Conservation (phyloP, 92 coral and sea anemone species). For the Paramuricea clavata region DNA sequence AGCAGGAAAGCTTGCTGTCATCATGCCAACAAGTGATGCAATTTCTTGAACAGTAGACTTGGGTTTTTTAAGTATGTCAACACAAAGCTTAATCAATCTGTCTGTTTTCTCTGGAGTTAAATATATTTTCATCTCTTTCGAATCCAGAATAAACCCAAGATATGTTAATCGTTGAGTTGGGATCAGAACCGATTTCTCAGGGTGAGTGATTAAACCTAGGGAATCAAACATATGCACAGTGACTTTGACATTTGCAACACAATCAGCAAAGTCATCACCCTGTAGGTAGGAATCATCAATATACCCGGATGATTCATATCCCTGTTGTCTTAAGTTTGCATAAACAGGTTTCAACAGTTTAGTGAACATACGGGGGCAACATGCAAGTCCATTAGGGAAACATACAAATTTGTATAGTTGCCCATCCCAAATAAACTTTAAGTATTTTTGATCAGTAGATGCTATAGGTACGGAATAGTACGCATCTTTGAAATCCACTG, state of each 20-base stretch:
- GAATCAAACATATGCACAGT: neutral
- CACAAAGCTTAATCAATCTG: too few relatives aligned
- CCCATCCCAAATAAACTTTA: conserved; percentile 30
- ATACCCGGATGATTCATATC: neutral
- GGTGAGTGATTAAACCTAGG: conserved; percentile 2
- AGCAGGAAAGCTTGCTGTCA: conserved; percentile 61
- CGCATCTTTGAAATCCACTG: conserved; percentile 28
- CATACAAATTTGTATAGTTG: conserved; percentile 22
- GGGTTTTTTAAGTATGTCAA: neutral
- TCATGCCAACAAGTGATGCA: conserved; percentile 53
- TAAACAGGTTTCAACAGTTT: conserved; percentile 26
- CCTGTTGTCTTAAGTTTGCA: conserved; percentile 1
- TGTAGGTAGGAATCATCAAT: conserved; percentile 44
- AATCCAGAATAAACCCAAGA: conserved; percentile 23
- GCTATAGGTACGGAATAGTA: conserved; percentile 11
- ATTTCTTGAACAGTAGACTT: conserved; percentile 8
- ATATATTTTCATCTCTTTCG: neutral
- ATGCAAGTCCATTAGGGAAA: conserved; percentile 38
- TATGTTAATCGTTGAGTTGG: neutral
- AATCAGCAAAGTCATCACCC: conserved; percentile 15
- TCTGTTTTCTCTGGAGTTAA: conserved; percentile 12
- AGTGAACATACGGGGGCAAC: conserved; percentile 28
- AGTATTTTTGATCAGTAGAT: conserved; percentile 6
- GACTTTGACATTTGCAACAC: conserved; percentile 17
- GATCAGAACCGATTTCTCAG: conserved; percentile 22